Evolutionary conservation across 2,113 vertebrate genomes (phyloP), one percentile per base, ranked within the genome.

Genomic region (Trachemys scripta): DNA sequence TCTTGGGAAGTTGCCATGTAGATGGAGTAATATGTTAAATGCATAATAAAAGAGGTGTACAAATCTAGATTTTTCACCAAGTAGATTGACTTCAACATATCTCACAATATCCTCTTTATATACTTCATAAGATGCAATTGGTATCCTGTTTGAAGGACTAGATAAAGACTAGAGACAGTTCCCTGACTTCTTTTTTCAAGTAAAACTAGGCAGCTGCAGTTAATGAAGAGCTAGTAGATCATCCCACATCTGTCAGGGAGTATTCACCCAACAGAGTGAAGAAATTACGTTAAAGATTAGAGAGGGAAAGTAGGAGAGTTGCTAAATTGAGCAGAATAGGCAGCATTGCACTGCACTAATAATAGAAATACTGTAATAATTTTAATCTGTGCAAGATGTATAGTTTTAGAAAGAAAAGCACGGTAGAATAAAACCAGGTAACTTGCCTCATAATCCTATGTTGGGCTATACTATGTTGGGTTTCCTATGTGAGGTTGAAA

Each of bases 391-490:
- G 83, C 79, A 86, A 59, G 49, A 16, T 54, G 11, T 79, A 24
- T 4, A 50, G 51, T 19, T 85, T 84, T 62, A 24, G 54, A 90
- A 35, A 29, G 27, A 11, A 80, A 7, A 20, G 0, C 1, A n/a
- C 38, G 35, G 53, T 35, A 29, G 8, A 84, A 29, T 20, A 4
- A 12, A 80, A 56, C 17, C 78, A 79, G 35, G 81, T 59, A 56
- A n/a, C 24, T 80, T 10, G 47, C 31, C 27, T 50, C 16, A 65
- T 54, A 22, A 8, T 38, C 29, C 24, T 86, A 0, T 54, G 0
- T 50, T 22, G 5, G 62, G 13, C 79, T 25, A 0, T 1, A 0
- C 3, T 20, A n/a, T n/a, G n/a, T n/a, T n/a, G n/a, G n/a, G n/a
- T 29, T 25, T 81, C 75, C 5, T 1, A 1, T 1, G 1, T 3